Percentiles rank a stretch among this genome's conserved stretches.
phyloP scores from a whole-genome alignment of 2,888 invertebrate species.

The Pristionchus maxplancki region DNA sequence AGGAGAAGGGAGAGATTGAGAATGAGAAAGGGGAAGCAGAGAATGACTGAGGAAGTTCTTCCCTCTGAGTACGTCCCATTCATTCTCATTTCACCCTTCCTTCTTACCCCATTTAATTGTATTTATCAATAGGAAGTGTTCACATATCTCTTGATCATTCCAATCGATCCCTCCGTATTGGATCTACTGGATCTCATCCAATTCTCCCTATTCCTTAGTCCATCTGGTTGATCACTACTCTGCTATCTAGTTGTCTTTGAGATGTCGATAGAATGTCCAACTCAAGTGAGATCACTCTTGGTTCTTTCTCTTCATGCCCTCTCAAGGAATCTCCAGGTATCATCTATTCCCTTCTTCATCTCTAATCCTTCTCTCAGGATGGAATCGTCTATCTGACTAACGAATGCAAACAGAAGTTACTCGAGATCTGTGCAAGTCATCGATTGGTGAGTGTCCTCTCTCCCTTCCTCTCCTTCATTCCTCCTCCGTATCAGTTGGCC shows the following conservation, averaged over 20 bases:
- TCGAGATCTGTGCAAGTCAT: constrained; percentile 75
- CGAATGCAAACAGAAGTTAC: constrained; percentile 70
- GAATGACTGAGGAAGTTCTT: constrained; percentile 33
- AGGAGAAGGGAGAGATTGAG: constrained; percentile 4
- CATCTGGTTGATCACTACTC: neutral
- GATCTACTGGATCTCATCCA: neutral
- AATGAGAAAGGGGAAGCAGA: constrained; percentile 1
- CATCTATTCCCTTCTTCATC: neutral
- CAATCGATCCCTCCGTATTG: neutral
- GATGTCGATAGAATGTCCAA: constrained; percentile 33
- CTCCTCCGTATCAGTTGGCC: constrained; percentile 63
- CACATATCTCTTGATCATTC: neutral
- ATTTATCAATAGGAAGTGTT: neutral
- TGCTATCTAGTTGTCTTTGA: neutral
- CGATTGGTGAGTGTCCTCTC: neutral
- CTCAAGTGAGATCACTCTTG: constrained; percentile 44
- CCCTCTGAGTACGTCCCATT: neutral
- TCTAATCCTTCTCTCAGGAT: neutral
- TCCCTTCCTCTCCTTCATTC: neutral
- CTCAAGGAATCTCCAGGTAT: constrained; percentile 27
- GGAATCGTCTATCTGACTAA: constrained; percentile 67
- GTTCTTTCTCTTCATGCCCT: constrained; percentile 41
- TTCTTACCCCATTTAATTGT: neutral
- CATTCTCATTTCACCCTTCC: constrained; percentile 4
- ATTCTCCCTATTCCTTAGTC: neutral